A percentile compares a stretch with the other conserved stretches of the same genome.
Evolutionary conservation across 1,140 invertebrate genomes (phyloP).

Genomic region (Papilio polyxenes): DNA sequence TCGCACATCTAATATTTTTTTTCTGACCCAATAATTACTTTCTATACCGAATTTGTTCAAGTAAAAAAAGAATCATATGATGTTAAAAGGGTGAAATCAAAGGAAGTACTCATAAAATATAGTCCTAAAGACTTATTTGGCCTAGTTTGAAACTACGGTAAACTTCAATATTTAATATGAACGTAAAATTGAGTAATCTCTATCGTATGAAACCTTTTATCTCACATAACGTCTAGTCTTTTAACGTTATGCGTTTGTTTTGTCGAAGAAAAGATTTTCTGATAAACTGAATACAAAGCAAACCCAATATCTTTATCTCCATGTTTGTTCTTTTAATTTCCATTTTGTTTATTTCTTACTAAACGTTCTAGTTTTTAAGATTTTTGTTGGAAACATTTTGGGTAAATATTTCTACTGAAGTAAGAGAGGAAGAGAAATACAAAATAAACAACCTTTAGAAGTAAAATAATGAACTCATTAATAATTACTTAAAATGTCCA

Average conservation of each 20-base stretch:
- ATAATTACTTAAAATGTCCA: too few relatives aligned
- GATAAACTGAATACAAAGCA: background rate
- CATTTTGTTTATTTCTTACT: background rate
- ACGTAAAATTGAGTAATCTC: background rate
- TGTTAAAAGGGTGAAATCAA: background rate
- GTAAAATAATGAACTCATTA: too few relatives aligned
- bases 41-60: conserved; percentile 3
- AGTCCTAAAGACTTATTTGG: too few relatives aligned
- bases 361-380: background rate
- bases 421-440: background rate
- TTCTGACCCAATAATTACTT: background rate
- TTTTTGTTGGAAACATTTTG: background rate
- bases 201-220: background rate
- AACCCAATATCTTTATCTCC: background rate
- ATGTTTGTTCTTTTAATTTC: background rate
- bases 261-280: background rate
- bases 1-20: background rate
- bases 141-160: background rate
- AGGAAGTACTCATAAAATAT: background rate
- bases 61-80: background rate
- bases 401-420: too few relatives aligned
- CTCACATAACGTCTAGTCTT: background rate
- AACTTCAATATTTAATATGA: background rate
- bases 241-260: background rate
- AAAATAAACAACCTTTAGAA: too few relatives aligned